Evolutionary conservation across 1,140 invertebrate genomes (phyloP).

Genomic region (Ridgeia piscesae): DNA sequence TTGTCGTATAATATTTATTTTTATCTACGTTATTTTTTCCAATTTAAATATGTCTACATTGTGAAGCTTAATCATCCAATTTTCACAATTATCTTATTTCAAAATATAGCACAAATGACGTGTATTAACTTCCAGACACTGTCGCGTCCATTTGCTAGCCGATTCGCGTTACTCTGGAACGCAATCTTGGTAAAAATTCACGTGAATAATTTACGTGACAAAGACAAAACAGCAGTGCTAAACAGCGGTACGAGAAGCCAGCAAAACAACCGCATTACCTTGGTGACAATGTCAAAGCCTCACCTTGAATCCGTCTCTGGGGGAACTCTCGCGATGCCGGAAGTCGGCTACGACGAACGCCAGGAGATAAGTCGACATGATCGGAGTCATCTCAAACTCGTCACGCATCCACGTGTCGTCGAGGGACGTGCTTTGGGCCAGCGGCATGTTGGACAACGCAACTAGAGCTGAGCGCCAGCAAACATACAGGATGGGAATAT

Average conservation of each 20-base stretch:
- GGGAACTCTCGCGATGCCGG: slow-evolving; percentile 37
- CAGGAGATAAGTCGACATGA: slow-evolving; percentile 61
- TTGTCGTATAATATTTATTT: too few species aligned
- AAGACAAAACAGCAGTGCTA: neutral
- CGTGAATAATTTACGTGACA: neutral
- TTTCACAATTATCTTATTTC: too few species aligned
- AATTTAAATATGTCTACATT: too few species aligned
- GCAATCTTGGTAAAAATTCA: neutral
- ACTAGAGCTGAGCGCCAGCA: slow-evolving; percentile 56
- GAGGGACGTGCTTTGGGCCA: slow-evolving; percentile 27
- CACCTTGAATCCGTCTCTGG: slow-evolving; percentile 41
- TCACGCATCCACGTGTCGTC: slow-evolving; percentile 39
- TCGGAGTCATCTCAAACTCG: slow-evolving; percentile 53
- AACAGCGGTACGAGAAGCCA: neutral
- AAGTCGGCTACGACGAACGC: slow-evolving; percentile 58
- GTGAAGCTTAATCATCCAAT: too few species aligned
- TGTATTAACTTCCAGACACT: too few species aligned
- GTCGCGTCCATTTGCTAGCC: too few species aligned
- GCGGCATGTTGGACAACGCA: slow-evolving; percentile 91
- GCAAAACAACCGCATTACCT: neutral
- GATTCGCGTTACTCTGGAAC: too few species aligned
- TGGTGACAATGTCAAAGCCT: neutral
- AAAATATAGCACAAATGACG: too few species aligned
- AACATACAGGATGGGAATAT: slow-evolving; percentile 11
- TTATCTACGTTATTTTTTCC: too few species aligned